Evolutionary conservation across 2,888 invertebrate genomes (phyloP), one percentile per base, ranked within the genome.

Genomic region (Diplazon laetatorius): DNA sequence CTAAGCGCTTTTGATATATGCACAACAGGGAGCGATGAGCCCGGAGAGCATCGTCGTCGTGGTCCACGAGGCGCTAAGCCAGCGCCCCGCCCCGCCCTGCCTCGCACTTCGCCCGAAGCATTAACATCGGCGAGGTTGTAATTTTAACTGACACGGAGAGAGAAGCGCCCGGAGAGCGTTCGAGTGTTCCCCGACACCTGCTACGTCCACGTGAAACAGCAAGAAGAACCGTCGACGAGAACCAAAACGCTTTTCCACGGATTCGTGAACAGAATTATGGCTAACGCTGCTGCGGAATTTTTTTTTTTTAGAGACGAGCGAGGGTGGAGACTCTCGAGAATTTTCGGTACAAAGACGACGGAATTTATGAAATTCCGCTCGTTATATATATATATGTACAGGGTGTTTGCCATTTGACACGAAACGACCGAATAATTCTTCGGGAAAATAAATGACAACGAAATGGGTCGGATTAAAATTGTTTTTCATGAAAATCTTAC

Each of bases 261-360:
- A 42, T 79, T 75, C 75, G 72, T 76, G 75, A 76, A 69, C 78
- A 76, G 75, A 79, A 79, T 76, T 72, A 76, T 68, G 66, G 62
- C 55, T 30, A 55, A 78, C 68, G 35, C 52, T n/a, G 25, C 55
- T 16, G 14, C 39, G 12, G n/a, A n/a, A n/a, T 30, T 68, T 62
- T 70, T 62, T 71, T 46, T 62, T 9, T 68, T 35, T 20, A 57
- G 37, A 20, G 16, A 71, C 44, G 42, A 55, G 62, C 71, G 66
- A 68, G 55, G 72, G 66, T 62, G 68, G 63, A 69, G n/a, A n/a
- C n/a, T n/a, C n/a, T n/a, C 39, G 25, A 18, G 42, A 55, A 30
- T 25, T 10, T 52, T 35, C 35, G 25, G 44, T 44, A 68, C 68
- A 68, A 68, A 68, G 55, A 55, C 68, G n/a, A 16, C 55, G 42